Conservation (phyloP, 2,113 vertebrate genomes). For the Tachysurus fulvidraco region DNA sequence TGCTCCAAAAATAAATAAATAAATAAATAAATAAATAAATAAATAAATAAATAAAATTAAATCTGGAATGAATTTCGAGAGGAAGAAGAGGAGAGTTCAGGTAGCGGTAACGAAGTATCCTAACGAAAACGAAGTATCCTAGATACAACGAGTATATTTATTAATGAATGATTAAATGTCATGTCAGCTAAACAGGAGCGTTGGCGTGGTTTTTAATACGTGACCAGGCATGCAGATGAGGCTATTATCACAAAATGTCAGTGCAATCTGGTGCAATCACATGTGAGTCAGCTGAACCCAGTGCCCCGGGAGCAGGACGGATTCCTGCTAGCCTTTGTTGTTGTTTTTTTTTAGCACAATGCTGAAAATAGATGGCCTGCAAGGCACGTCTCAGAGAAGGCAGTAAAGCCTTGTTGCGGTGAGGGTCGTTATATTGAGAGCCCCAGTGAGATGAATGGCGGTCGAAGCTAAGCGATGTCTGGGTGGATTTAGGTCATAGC, state of each 20-base stretch:
- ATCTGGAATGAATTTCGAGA: not conserved
- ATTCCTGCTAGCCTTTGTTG: not conserved
- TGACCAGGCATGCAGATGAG: slow-evolving; percentile 12
- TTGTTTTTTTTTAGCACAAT: not conserved
- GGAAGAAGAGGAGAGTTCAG: not conserved
- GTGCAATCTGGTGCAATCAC: slow-evolving; percentile 9
- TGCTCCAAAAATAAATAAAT: not conserved
- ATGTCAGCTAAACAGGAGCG: slow-evolving; percentile 19
- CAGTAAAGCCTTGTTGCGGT: not conserved
- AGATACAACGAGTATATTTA: not conserved
- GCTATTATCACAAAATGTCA: slow-evolving; percentile 35
- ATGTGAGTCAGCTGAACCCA: slow-evolving; percentile 27
- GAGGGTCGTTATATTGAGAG: not conserved
- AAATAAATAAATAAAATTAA: not conserved
- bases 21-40: not conserved
- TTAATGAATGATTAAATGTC: slow-evolving; percentile 33
- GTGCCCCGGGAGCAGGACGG: not conserved
- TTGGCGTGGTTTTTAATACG: slow-evolving; percentile 4
- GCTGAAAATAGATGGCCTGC: slow-evolving; percentile 12
- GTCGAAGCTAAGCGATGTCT: not conserved
- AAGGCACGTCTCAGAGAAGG: slow-evolving; percentile 10
- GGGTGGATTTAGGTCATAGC: not conserved
- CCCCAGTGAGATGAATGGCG: not conserved
- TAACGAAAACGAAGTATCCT: not conserved
- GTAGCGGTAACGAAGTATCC: not conserved